Evolutionary conservation across 2,113 vertebrate genomes (phyloP).

Genomic region (Spermophilus dauricus): DNA sequence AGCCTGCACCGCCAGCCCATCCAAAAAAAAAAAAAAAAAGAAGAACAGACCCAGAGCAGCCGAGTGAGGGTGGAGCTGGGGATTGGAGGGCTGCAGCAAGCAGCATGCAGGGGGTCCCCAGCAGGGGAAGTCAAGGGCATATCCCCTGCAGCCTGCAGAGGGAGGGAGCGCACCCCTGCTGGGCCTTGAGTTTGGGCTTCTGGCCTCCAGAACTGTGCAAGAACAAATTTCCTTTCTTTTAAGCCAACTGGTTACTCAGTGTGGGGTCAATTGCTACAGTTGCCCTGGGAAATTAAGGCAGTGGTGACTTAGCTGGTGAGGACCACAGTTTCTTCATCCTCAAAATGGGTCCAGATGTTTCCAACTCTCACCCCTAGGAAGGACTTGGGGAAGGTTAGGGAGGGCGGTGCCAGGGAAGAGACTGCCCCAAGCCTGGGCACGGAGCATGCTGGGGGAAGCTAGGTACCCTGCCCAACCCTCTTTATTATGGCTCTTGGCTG

Average conservation of each 20-base stretch:
- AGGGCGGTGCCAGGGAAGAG: background rate
- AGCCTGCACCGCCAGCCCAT: too few species aligned
- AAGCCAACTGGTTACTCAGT: background rate
- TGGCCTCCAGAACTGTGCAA: background rate
- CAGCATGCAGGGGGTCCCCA: background rate
- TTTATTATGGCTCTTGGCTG: background rate
- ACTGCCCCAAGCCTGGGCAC: background rate
- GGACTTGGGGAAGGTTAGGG: background rate
- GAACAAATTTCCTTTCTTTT: background rate
- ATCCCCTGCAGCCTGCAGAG: background rate
- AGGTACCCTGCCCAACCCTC: fast-evolving
- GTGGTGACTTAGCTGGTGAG: background rate
- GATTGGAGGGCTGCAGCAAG: background rate
- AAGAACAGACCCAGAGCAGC: background rate
- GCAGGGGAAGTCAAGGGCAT: background rate
- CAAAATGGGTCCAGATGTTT: background rate
- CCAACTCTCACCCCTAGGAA: background rate
- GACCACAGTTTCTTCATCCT: background rate
- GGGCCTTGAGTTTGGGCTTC: background rate
- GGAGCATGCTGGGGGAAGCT: background rate
- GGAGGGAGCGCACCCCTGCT: background rate
- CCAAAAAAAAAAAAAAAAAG: too few species aligned
- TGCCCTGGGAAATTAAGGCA: background rate
- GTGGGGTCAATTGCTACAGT: background rate
- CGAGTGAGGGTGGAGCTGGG: too few species aligned